Conservation (phyloP, 1,140 invertebrate genomes). For the Episyrphus balteatus region DNA sequence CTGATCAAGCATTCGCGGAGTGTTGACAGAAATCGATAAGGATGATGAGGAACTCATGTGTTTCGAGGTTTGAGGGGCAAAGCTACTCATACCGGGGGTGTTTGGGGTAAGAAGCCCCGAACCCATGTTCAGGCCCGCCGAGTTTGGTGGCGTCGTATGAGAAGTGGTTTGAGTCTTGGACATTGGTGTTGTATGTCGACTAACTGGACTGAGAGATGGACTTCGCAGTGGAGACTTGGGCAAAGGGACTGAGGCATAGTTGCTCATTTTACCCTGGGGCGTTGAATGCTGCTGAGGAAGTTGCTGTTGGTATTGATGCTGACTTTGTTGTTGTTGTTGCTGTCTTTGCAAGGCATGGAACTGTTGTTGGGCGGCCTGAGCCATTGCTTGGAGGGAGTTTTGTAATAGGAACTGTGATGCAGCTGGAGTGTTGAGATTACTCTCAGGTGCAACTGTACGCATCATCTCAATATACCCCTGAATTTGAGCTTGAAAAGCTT, state of each 20-base stretch:
- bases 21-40: slow-evolving; percentile 39
- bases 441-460: slow-evolving; percentile 20
- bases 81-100: slow-evolving; percentile 40
- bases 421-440: slow-evolving; percentile 9
- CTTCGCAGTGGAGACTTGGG: slow-evolving; percentile 40
- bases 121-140: slow-evolving; percentile 17
- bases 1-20: slow-evolving; percentile 54
- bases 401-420: slow-evolving; percentile 30
- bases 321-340: slow-evolving; percentile 43
- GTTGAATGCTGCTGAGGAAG: slow-evolving; percentile 37
- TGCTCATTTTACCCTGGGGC: slow-evolving; percentile 25
- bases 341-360: slow-evolving; percentile 69
- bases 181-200: slow-evolving; percentile 23
- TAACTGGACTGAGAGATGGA: slow-evolving; percentile 40
- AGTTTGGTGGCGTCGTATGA: slow-evolving; percentile 37
- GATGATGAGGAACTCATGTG: slow-evolving; percentile 24
- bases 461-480: slow-evolving; percentile 35
- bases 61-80: slow-evolving; percentile 17
- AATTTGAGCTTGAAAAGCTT: slow-evolving; percentile 31
- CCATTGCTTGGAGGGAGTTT: slow-evolving; percentile 52
- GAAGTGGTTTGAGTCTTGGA: slow-evolving; percentile 26
- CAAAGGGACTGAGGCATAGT: slow-evolving; percentile 34
- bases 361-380: slow-evolving; percentile 38
- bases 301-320: slow-evolving; percentile 11
- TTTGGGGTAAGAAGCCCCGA: slow-evolving; percentile 42